These are phyloP conservation scores for Leucania comma DNA, from an alignment of 2,888 invertebrate species.

Conservation along the genomic window DNA sequence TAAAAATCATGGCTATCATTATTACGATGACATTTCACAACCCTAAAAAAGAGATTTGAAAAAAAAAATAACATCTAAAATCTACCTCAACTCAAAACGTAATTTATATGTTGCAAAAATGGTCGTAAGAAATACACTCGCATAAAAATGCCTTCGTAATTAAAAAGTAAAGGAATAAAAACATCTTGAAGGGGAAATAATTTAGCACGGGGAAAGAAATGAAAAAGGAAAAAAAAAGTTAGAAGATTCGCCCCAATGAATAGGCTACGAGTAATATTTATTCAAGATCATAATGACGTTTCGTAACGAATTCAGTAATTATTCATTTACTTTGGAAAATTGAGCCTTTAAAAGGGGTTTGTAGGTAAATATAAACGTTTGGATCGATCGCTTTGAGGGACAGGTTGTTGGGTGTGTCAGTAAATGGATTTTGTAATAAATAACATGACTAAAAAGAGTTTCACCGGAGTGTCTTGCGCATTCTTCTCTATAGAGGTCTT, in stretches of 20 bases:
- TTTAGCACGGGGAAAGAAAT: constrained; percentile 29
- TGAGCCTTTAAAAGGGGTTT: constrained; percentile 22
- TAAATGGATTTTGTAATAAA: not conserved
- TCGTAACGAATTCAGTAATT: constrained; percentile 37
- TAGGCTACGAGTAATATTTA: constrained; percentile 41
- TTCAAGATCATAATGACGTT: constrained; percentile 48
- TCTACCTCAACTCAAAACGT: not conserved
- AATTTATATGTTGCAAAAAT: constrained; percentile 40
- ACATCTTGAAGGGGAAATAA: constrained; percentile 51
- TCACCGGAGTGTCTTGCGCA: too few relatives aligned
- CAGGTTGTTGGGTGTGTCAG: not conserved
- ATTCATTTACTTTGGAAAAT: constrained; percentile 45
- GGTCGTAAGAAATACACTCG: constrained; percentile 38
- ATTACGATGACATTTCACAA: not conserved
- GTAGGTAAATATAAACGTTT: not conserved
- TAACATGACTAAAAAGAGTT: too few relatives aligned
- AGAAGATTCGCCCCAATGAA: constrained; percentile 37
- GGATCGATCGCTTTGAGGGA: not conserved
- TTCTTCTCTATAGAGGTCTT: too few relatives aligned
- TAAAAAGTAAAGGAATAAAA: constrained; percentile 49
- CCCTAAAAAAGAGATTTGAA: not conserved
- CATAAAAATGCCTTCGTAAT: constrained; percentile 39
- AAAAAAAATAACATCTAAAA: constrained; percentile 4
- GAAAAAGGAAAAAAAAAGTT: constrained; percentile 34
- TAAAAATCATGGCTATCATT: not conserved